phyloP scores from a whole-genome alignment of 2,113 vertebrate genomes.

The Sander lucioperca region DNA sequence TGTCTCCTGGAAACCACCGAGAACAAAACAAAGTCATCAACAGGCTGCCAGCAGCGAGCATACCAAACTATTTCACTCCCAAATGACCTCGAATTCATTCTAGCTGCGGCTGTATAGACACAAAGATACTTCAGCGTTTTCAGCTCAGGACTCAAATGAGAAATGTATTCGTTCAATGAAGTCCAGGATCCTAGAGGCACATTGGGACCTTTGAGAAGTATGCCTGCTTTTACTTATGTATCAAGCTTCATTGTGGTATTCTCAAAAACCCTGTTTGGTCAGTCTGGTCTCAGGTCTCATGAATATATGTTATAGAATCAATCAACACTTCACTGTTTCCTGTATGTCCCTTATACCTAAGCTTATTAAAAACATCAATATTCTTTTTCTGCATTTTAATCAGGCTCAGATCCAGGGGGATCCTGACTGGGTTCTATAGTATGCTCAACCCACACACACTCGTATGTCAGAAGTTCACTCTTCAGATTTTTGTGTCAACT shows the following conservation, averaged over 20 bases:
- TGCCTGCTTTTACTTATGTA: conserved; percentile 19
- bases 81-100: conserved; percentile 45
- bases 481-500: background rate
- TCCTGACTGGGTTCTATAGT: background rate
- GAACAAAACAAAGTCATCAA: conserved; percentile 71
- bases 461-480: background rate
- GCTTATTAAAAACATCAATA: conserved; percentile 18
- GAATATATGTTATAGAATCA: background rate
- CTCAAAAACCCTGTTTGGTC: conserved; percentile 25
- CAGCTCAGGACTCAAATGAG: conserved; percentile 39
- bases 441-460: conserved; percentile 10
- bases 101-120: background rate
- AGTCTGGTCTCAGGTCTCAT: conserved; percentile 9
- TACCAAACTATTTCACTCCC: conserved; percentile 44
- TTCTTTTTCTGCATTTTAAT: conserved; percentile 11
- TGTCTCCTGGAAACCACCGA: conserved; percentile 55
- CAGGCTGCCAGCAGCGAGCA: conserved; percentile 29
- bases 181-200: conserved; percentile 30
- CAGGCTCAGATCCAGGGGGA: background rate
- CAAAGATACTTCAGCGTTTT: conserved; percentile 31
- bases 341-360: background rate
- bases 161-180: conserved; percentile 55
- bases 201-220: conserved; percentile 33
- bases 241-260: conserved; percentile 14
- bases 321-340: background rate